These are phyloP conservation scores for Perithous albicinctus DNA, from an alignment of 2,888 invertebrate genomes.

Conservation along the genomic window DNA sequence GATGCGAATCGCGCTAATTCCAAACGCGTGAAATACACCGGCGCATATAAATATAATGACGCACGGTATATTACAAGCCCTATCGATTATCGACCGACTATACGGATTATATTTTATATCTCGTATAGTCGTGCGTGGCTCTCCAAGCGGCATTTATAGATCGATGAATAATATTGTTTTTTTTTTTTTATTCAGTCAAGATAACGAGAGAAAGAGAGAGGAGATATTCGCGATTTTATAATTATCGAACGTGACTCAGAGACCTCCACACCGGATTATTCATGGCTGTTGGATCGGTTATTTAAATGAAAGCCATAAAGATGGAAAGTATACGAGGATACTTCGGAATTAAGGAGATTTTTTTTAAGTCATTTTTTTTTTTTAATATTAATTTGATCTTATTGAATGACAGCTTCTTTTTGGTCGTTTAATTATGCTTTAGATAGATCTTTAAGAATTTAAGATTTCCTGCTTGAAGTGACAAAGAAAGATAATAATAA, in stretches of 20 bases:
- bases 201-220: constrained; percentile 17
- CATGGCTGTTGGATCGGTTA: neutral
- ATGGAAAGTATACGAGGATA: neutral
- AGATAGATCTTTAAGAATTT: no score
- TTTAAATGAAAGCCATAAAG: neutral
- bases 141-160: neutral
- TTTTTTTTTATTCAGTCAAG: constrained; percentile 6
- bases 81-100: constrained; percentile 41
- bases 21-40: constrained; percentile 19
- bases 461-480: no score
- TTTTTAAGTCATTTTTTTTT: no score
- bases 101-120: neutral
- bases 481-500: no score
- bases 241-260: constrained; percentile 21
- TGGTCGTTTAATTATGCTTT: no score
- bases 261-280: constrained; percentile 8
- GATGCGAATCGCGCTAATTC: constrained; percentile 46
- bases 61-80: constrained; percentile 2
- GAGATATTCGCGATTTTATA: neutral
- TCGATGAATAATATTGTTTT: constrained; percentile 1
- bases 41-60: constrained; percentile 11
- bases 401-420: no score
- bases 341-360: neutral
- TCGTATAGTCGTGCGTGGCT: neutral
- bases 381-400: no score